Evolutionary conservation across 2,113 vertebrate genomes (phyloP).

Genomic region (Sylvietta virens): DNA sequence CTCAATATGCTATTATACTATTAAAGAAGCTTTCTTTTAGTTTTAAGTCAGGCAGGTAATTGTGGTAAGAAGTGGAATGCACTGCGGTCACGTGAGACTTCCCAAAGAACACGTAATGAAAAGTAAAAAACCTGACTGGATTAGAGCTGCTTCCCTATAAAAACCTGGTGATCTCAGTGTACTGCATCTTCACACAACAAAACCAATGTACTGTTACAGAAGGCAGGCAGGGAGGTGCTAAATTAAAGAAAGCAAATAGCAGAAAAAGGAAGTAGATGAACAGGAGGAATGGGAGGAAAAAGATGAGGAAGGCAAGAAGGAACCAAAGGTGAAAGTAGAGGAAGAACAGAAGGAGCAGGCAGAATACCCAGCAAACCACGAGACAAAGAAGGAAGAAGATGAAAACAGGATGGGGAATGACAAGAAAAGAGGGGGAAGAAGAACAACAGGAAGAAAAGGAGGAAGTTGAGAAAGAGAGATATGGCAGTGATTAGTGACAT

Average conservation of each 20-base stretch:
- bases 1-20: not conserved
- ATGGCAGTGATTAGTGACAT: not conserved
- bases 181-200: not conserved
- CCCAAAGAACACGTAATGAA: not conserved
- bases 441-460: not conserved
- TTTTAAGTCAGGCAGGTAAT: not conserved
- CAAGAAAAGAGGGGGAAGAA: not conserved
- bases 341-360: not conserved
- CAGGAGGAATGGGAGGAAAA: not conserved
- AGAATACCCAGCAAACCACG: not conserved
- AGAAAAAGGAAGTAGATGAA: not conserved
- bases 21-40: not conserved
- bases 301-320: not conserved
- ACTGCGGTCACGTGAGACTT: not conserved
- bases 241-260: not conserved
- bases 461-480: not conserved
- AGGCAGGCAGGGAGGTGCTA: rapidly evolving
- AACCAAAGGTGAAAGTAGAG: not conserved
- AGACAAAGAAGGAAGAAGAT: not conserved
- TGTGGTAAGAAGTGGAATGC: not conserved
- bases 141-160: not conserved
- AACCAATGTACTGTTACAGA: rapidly evolving
- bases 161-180: not conserved
- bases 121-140: not conserved
- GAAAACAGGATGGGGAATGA: not conserved